Percentiles rank a stretch among this genome's conserved stretches.
These are phyloP conservation scores for Anthopleura xanthogrammica DNA, from an alignment of 92 coral and sea anemone genomes.

Conservation along the genomic window DNA sequence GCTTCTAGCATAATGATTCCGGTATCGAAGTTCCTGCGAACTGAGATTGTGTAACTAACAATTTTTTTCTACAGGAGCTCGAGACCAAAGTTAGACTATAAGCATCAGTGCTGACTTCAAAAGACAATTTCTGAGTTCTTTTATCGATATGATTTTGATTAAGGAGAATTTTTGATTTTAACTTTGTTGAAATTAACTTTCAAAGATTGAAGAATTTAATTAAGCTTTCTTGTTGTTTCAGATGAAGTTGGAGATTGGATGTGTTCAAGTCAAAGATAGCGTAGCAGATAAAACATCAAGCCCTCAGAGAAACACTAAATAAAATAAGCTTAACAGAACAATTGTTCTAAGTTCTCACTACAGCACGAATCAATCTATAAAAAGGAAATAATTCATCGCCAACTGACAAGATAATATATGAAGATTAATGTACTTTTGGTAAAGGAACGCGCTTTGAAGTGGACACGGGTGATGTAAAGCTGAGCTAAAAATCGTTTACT, in stretches of 20 bases:
- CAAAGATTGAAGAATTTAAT: conserved; percentile 12
- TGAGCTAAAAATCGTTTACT: conserved; percentile 5
- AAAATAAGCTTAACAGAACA: conserved; percentile 1
- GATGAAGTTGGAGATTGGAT: conserved; percentile 17
- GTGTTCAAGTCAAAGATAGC: conserved; percentile 14
- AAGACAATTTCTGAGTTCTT: conserved; percentile 1
- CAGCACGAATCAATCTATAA: conserved; percentile 1
- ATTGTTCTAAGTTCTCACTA: not conserved
- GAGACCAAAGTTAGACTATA: too few species aligned
- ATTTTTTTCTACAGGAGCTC: not conserved
- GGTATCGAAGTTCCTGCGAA: not conserved
- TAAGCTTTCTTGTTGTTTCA: conserved; percentile 16
- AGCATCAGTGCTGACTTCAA: not conserved
- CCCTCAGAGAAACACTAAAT: not conserved
- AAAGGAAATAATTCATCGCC: conserved; percentile 35
- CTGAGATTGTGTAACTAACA: not conserved
- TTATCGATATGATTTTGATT: not conserved
- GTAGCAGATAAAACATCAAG: not conserved
- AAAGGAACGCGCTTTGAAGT: conserved; percentile 25
- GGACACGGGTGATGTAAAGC: not conserved
- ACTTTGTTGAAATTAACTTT: conserved; percentile 16
- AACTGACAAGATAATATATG: conserved; percentile 24
- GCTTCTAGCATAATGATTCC: not conserved
- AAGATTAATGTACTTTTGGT: conserved; percentile 26
- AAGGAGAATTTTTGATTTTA: not conserved